Evolutionary conservation across 2,797 vertebrate species (phyloP).

Genomic region (Phyllotis vaccarum): DNA sequence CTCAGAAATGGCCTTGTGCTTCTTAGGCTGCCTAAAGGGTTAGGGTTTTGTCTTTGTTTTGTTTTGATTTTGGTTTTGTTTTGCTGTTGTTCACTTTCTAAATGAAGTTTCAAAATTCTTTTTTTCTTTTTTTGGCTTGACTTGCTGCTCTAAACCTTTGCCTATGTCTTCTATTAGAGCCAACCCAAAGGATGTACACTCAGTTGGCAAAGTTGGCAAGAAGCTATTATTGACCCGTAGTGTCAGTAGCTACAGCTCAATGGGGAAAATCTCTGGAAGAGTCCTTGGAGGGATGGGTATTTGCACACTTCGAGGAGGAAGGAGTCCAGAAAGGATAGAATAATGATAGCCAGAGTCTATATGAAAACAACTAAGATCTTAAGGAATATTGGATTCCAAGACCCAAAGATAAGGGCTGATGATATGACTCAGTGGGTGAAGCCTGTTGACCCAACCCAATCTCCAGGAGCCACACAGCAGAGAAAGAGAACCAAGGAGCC

Average conservation of each 20-base stretch:
- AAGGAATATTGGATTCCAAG: neutral
- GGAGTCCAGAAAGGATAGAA: neutral
- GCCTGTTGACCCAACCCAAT: neutral
- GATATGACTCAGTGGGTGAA: neutral
- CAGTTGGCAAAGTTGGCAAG: neutral
- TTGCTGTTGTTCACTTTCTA: slow-evolving; percentile 2
- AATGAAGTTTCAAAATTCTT: neutral
- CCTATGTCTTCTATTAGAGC: neutral
- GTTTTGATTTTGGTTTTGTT: neutral
- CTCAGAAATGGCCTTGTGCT: neutral
- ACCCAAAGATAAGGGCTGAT: neutral
- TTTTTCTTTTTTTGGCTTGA: neutral
- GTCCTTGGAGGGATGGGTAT: neutral
- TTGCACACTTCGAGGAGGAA: neutral
- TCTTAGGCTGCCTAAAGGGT: neutral
- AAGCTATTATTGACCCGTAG: neutral
- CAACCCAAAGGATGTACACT: neutral
- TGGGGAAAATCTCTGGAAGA: neutral
- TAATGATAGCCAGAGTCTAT: neutral
- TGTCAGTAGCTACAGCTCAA: neutral
- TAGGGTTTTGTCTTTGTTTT: neutral
- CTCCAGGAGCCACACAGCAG: neutral
- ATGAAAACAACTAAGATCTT: neutral
- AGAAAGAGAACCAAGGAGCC: neutral
- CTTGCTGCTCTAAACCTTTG: neutral